Percentiles rank a stretch among this genome's conserved stretches.
phyloP scores from a whole-genome alignment of 2,113 vertebrate species.

The Odontophorus gujanensis region DNA sequence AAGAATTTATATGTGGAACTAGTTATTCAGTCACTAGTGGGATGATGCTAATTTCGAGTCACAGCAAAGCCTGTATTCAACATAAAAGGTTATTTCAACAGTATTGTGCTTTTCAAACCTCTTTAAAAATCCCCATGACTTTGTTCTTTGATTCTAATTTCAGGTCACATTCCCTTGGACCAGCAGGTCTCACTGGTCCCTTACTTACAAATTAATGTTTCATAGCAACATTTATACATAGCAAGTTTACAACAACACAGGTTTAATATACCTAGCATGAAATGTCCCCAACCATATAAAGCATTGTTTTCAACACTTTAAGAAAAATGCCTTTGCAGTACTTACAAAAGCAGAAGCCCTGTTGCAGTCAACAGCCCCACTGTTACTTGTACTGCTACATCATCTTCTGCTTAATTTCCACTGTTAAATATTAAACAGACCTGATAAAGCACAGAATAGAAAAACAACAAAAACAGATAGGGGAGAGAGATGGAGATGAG shows the following conservation, averaged over 20 bases:
- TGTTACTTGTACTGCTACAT: constrained; percentile 20
- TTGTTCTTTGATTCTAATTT: constrained; percentile 24
- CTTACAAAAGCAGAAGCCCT: constrained; percentile 46
- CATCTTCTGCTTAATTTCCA: neutral
- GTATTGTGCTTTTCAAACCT: neutral
- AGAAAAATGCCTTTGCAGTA: neutral
- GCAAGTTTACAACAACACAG: neutral
- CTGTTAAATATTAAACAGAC: constrained; percentile 62
- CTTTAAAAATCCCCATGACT: neutral
- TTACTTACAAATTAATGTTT: neutral
- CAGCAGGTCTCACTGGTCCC: neutral
- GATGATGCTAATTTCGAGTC: neutral
- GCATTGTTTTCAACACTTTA: neutral
- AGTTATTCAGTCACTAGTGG: neutral
- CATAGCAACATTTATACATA: neutral
- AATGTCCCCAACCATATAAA: neutral
- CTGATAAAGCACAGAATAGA: neutral
- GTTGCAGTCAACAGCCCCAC: neutral
- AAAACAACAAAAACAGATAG: neutral
- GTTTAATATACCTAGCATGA: neutral
- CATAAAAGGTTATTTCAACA: constrained; percentile 11
- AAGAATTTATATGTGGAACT: neutral
- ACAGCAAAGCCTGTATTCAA: neutral
- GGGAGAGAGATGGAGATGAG: neutral
- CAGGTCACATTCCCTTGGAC: neutral